A percentile compares a stretch with the other conserved stretches of the same genome.
Conservation (phyloP, 30 jellyfish, hydroid and myxozoan genomes). For the Cassiopea xamachana region DNA sequence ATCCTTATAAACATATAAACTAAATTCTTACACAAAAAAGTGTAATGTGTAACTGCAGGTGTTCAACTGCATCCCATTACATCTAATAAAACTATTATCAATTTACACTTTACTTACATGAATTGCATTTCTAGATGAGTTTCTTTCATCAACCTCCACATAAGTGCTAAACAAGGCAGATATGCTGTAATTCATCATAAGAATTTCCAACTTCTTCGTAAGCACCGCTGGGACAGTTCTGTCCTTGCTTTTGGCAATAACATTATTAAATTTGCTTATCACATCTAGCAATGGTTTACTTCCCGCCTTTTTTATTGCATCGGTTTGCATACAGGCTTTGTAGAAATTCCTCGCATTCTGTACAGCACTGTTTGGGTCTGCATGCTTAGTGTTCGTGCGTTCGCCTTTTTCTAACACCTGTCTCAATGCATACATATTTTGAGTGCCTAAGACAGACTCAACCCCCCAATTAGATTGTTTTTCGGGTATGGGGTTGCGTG, state of each 20-base stretch:
- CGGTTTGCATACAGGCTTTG: slow-evolving; percentile 84
- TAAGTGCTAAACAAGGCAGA: slow-evolving; percentile 43
- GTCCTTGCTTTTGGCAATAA: background rate
- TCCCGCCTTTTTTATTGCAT: slow-evolving; percentile 63
- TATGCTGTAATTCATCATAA: slow-evolving; percentile 24
- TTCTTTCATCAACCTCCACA: slow-evolving; percentile 73
- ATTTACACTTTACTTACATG: too few species aligned
- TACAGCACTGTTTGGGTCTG: slow-evolving; percentile 49
- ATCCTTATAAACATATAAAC: too few species aligned
- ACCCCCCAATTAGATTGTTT: slow-evolving; percentile 78
- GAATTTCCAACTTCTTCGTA: slow-evolving; percentile 18
- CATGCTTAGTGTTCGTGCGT: slow-evolving; percentile 10
- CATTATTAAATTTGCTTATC: slow-evolving; percentile 31
- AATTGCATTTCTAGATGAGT: slow-evolving; percentile 44
- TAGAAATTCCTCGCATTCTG: slow-evolving; percentile 72
- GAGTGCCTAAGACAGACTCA: slow-evolving; percentile 66
- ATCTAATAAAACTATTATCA: too few species aligned
- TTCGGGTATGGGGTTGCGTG: slow-evolving; percentile 88
- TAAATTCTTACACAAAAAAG: too few species aligned
- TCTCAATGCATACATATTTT: slow-evolving; percentile 65
- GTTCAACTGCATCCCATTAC: too few species aligned
- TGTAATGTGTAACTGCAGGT: too few species aligned
- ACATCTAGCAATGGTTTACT: slow-evolving; percentile 62
- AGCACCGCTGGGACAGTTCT: background rate
- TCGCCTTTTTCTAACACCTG: slow-evolving; percentile 43